Evolutionary conservation across 2,888 invertebrate genomes (phyloP).

Genomic region (Marronus borbonicus): DNA sequence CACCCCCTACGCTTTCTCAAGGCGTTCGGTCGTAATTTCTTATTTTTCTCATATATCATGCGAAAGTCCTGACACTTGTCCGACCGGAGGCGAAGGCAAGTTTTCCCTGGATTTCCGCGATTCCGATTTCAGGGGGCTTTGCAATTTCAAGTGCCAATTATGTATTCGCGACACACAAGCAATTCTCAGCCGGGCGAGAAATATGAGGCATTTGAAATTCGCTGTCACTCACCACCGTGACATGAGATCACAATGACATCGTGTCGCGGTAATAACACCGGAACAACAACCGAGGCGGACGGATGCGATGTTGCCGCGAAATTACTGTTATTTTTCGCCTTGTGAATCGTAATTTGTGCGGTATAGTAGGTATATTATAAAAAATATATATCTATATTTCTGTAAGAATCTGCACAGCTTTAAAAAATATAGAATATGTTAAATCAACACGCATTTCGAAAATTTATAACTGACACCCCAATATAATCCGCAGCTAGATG

Average conservation of each 20-base stretch:
- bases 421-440: too few species aligned
- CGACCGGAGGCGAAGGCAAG: slow-evolving; percentile 50
- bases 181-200: slow-evolving; percentile 69
- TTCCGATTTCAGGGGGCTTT: slow-evolving; percentile 56
- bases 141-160: slow-evolving; percentile 69
- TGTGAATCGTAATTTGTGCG: background rate
- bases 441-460: too few species aligned
- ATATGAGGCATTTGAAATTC: slow-evolving; percentile 69
- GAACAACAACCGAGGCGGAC: slow-evolving; percentile 11
- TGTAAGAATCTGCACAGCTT: too few species aligned
- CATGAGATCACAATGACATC: slow-evolving; percentile 59
- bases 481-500: too few species aligned
- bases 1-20: slow-evolving; percentile 40
- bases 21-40: slow-evolving; percentile 62
- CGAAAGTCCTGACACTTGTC: slow-evolving; percentile 67
- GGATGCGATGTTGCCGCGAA: slow-evolving; percentile 6
- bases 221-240: slow-evolving; percentile 64
- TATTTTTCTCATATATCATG: slow-evolving; percentile 70
- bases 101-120: slow-evolving; percentile 54
- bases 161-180: slow-evolving; percentile 69
- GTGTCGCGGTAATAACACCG: slow-evolving; percentile 43
- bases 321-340: slow-evolving; percentile 20
- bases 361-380: too few species aligned
- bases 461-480: too few species aligned
- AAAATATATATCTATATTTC: background rate